A percentile compares a stretch with the other conserved stretches of the same genome.
phyloP scores from a whole-genome alignment of 2,888 invertebrate species.

The Protonemura montana region DNA sequence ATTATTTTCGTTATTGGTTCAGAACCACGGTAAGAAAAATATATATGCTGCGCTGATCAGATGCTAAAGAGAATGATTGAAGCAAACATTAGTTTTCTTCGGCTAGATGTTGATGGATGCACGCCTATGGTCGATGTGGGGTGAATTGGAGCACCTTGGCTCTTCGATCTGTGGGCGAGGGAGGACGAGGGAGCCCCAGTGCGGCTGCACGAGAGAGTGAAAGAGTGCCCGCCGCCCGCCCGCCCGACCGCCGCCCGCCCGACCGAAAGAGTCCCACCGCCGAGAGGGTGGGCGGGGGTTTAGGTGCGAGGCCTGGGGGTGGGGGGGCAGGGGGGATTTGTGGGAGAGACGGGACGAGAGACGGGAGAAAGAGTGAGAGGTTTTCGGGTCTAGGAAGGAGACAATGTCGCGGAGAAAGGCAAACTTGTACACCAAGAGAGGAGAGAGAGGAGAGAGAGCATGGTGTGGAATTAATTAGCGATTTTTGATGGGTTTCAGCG shows the following conservation, averaged over 20 bases:
- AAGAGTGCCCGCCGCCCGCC: neutral
- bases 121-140: neutral
- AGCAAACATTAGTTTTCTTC: neutral
- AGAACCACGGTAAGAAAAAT: neutral
- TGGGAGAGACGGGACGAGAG: neutral
- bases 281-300: neutral
- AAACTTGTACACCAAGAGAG: neutral
- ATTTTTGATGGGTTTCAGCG: constrained; percentile 68
- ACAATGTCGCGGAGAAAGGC: neutral
- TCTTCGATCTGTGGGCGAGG: neutral
- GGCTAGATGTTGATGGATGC: constrained; percentile 2
- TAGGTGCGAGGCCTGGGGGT: neutral
- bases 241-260: neutral
- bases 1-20: neutral
- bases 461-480: constrained; percentile 24
- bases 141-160: neutral
- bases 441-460: neutral
- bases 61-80: neutral
- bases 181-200: too few species aligned
- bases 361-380: neutral
- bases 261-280: neutral
- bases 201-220: neutral
- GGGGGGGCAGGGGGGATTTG: neutral
- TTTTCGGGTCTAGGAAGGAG: neutral
- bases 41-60: neutral